These are phyloP conservation scores for Echinarachnius parma DNA, from an alignment of 53 echinoderm and acorn worm species.

Conservation along the genomic window DNA sequence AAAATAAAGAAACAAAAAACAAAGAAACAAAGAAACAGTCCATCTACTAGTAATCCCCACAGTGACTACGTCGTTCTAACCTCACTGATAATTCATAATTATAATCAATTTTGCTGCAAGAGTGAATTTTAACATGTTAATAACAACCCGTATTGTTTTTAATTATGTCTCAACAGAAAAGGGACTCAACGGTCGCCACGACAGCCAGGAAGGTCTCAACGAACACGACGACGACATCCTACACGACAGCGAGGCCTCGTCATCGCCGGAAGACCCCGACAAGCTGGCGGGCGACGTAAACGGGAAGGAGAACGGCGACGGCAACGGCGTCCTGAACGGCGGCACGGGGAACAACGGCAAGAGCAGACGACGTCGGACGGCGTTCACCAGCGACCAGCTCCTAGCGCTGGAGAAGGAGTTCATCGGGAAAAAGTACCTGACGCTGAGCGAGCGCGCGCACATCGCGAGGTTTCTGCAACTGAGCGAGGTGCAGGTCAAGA, in stretches of 20 bases:
- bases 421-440: slow-evolving; percentile 84
- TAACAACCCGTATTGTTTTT: too few species aligned
- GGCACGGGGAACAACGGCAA: slow-evolving; percentile 47
- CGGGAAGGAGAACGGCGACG: slow-evolving; percentile 44
- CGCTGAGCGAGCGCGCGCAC: slow-evolving; percentile 81
- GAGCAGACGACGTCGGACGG: slow-evolving; percentile 76
- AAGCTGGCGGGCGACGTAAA: slow-evolving; percentile 49
- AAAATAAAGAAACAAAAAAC: too few species aligned
- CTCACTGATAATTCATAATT: too few species aligned
- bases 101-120: too few species aligned
- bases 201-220: slow-evolving; percentile 11
- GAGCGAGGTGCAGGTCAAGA: slow-evolving; percentile 87
- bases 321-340: slow-evolving; percentile 32
- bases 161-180: too few species aligned
- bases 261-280: slow-evolving; percentile 17
- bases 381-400: slow-evolving; percentile 86
- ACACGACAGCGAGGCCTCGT: slow-evolving; percentile 41
- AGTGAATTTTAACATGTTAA: too few species aligned
- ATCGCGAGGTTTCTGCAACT: slow-evolving; percentile 75
- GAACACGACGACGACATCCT: slow-evolving; percentile 41
- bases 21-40: too few species aligned
- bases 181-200: slow-evolving; percentile 11
- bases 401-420: slow-evolving; percentile 85
- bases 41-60: too few species aligned
- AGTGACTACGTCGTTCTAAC: too few species aligned